A percentile compares a stretch with the other conserved stretches of the same genome.
Evolutionary conservation across 2,113 vertebrate species (phyloP).

Genomic region (Collichthys lucidus): DNA sequence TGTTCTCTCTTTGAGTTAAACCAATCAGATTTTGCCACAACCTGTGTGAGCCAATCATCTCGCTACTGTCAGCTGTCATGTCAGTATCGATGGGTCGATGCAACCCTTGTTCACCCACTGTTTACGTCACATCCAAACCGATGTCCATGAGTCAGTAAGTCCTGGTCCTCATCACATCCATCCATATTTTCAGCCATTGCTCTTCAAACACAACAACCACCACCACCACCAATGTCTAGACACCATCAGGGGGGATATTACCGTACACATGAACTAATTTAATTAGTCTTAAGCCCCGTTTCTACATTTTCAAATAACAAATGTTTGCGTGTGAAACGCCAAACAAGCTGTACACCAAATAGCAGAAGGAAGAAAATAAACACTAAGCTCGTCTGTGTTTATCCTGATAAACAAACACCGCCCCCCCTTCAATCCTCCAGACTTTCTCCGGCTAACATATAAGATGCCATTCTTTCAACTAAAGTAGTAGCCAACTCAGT

Average conservation of each 20-base stretch:
- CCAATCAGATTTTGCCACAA: neutral
- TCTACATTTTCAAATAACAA: neutral
- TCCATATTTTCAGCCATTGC: neutral
- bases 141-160: too few species aligned
- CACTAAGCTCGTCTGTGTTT: too few species aligned
- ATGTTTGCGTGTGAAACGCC: neutral
- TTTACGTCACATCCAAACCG: neutral
- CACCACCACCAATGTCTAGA: neutral
- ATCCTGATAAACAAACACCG: neutral
- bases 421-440: neutral
- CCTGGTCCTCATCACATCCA: neutral
- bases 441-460: neutral
- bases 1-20: neutral
- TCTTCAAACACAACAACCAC: neutral
- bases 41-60: neutral
- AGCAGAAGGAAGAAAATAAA: neutral
- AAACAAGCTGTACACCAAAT: neutral
- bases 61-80: neutral
- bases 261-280: neutral
- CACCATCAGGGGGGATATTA: too few species aligned
- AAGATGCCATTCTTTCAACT: too few species aligned
- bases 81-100: too few species aligned
- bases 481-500: too few species aligned
- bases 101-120: too few species aligned
- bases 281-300: neutral